These are phyloP conservation scores for Tetrao urogallus DNA, from an alignment of 2,113 vertebrate species.

Conservation along the genomic window DNA sequence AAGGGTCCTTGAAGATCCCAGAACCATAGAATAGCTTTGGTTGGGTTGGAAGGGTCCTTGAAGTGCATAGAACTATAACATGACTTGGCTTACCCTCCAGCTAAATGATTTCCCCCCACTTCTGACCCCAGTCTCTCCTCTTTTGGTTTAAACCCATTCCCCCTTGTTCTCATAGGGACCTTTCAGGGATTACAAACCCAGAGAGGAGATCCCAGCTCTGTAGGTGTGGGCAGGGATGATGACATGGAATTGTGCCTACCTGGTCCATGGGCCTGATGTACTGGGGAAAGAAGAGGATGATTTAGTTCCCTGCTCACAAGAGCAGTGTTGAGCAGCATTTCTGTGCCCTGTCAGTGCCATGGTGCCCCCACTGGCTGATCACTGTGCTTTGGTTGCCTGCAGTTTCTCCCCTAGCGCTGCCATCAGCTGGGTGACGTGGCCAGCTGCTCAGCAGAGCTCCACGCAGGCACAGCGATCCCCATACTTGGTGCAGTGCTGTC, in stretches of 20 bases:
- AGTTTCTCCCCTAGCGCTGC: not conserved
- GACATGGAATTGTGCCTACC: not conserved
- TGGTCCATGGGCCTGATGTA: rapidly evolving
- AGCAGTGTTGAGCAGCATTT: rapidly evolving
- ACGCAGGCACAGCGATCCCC: not conserved
- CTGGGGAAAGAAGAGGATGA: not conserved
- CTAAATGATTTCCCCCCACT: too few species aligned
- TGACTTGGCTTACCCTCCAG: too few species aligned
- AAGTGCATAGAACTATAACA: too few species aligned
- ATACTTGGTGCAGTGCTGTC: rapidly evolving
- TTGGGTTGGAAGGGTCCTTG: too few species aligned
- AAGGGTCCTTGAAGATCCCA: too few species aligned
- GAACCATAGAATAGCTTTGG: too few species aligned
- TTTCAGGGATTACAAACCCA: not conserved
- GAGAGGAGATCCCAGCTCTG: not conserved
- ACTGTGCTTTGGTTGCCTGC: not conserved
- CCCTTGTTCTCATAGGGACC: too few species aligned
- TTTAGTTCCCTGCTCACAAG: not conserved
- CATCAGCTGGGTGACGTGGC: rapidly evolving
- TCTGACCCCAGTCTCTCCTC: too few species aligned
- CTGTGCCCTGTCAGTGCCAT: not conserved
- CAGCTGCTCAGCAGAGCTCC: not conserved
- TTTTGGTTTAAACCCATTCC: too few species aligned
- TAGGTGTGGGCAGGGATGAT: not conserved
- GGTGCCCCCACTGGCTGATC: not conserved